Evolutionary conservation across 2,797 vertebrate genomes (phyloP).

Genomic region (Onychomys torridus): DNA sequence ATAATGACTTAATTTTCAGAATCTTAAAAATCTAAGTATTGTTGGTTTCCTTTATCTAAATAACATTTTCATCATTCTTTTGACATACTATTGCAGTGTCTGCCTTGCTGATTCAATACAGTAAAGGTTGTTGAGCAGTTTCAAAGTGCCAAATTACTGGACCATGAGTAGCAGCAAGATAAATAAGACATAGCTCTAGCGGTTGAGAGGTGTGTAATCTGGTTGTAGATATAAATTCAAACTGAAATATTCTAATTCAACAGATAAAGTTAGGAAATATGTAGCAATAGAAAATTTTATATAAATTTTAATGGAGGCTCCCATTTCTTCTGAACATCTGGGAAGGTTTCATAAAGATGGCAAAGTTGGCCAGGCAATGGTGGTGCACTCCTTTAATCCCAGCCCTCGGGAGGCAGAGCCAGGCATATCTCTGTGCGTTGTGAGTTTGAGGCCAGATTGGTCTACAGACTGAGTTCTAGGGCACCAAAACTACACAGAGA

Average conservation of each 20-base stretch:
- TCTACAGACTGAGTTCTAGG: too few species aligned
- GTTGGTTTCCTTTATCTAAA: background rate
- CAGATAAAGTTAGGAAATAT: background rate
- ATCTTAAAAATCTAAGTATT: background rate
- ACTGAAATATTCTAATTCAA: background rate
- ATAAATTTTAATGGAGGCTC: background rate
- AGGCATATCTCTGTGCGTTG: too few species aligned
- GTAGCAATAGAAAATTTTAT: background rate
- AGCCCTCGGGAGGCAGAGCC: too few species aligned
- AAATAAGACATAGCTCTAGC: too few species aligned
- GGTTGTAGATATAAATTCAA: background rate
- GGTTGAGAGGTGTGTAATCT: background rate
- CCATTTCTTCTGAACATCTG: background rate
- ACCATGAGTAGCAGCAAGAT: background rate
- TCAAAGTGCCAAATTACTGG: background rate
- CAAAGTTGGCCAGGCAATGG: background rate
- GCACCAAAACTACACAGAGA: too few species aligned
- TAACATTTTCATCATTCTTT: background rate
- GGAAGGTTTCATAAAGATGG: background rate
- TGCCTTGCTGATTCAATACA: background rate
- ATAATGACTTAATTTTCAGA: constrained; percentile 14
- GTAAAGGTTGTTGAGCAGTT: background rate
- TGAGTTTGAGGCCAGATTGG: too few species aligned
- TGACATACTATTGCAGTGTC: background rate
- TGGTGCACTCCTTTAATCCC: too few species aligned